Evolutionary conservation across 2,113 vertebrate genomes (phyloP).

Genomic region (Drymodes brunneopygia): DNA sequence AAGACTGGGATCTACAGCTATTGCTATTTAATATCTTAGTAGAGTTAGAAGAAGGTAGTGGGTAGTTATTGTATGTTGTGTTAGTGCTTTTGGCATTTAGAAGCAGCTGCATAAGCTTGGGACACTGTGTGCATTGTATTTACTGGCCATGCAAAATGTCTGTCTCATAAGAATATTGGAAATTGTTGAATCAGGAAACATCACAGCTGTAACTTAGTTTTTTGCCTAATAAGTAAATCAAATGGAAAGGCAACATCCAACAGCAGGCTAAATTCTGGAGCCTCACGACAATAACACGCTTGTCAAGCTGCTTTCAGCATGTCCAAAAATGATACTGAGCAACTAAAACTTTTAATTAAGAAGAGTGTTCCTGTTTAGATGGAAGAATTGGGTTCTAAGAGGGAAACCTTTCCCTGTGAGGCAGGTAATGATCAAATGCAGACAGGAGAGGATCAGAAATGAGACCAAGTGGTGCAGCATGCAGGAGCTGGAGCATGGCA

Average conservation of each 20-base stretch:
- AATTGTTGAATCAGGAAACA: not conserved
- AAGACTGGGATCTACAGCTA: not conserved
- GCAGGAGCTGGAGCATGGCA: not conserved
- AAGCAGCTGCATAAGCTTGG: not conserved
- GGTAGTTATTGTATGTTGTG: conserved; percentile 2
- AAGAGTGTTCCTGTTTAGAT: not conserved
- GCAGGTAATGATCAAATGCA: not conserved
- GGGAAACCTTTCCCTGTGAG: not conserved
- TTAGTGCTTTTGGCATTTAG: conserved; percentile 48
- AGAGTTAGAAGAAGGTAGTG: conserved; percentile 30
- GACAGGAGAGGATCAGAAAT: not conserved
- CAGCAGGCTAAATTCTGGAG: not conserved
- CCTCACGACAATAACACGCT: not conserved
- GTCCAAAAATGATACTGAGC: not conserved
- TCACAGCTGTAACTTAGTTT: not conserved
- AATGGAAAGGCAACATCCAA: not conserved
- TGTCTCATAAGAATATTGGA: not conserved
- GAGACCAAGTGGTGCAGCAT: rapidly evolving
- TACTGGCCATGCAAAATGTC: not conserved
- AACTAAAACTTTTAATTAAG: not conserved
- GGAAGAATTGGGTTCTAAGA: not conserved
- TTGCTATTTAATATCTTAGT: conserved; percentile 4
- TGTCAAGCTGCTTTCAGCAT: not conserved
- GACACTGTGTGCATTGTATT: not conserved
- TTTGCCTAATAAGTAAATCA: not conserved